Conservation (phyloP, 2,888 invertebrate genomes). For the Lomographa bimaculata region DNA sequence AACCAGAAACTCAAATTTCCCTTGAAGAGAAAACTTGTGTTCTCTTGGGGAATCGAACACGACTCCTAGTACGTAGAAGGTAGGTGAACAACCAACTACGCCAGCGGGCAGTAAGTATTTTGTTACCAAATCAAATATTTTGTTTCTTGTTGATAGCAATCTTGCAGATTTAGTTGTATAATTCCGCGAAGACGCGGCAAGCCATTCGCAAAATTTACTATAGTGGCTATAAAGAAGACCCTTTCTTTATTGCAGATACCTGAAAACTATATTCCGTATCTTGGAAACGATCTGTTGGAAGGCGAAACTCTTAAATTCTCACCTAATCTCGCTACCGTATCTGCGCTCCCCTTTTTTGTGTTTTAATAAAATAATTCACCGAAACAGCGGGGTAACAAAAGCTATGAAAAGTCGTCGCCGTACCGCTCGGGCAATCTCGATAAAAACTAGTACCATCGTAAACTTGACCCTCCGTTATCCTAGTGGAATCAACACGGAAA, state of each 20-base stretch:
- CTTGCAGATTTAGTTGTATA: slow-evolving; percentile 17
- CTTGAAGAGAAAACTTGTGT: too few species aligned
- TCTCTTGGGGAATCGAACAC: too few species aligned
- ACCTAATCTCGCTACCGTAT: slow-evolving; percentile 57
- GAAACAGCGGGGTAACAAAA: slow-evolving; percentile 59
- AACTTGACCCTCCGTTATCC: slow-evolving; percentile 74
- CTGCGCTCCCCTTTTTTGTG: slow-evolving; percentile 57
- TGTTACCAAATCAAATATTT: too few species aligned
- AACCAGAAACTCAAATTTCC: too few species aligned
- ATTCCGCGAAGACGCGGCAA: slow-evolving; percentile 31
- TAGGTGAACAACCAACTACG: too few species aligned
- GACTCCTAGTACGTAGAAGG: too few species aligned
- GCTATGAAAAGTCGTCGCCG: slow-evolving; percentile 58
- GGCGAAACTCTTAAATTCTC: slow-evolving; percentile 62
- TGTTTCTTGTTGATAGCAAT: too few species aligned
- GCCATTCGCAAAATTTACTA: slow-evolving; percentile 34
- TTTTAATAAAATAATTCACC: slow-evolving; percentile 71
- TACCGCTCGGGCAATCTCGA: slow-evolving; percentile 63
- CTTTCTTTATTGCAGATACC: slow-evolving; percentile 39
- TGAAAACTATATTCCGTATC: slow-evolving; percentile 46
- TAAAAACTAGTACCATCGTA: slow-evolving; percentile 73
- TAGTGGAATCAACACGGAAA: slow-evolving; percentile 66
- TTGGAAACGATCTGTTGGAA: slow-evolving; percentile 46
- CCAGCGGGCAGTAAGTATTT: too few species aligned
- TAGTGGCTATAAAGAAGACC: slow-evolving; percentile 37